Percentiles rank a stretch among this genome's conserved stretches.
These are phyloP conservation scores for Pharmacophagus antenor DNA, from an alignment of 2,888 invertebrate genomes.

Conservation along the genomic window DNA sequence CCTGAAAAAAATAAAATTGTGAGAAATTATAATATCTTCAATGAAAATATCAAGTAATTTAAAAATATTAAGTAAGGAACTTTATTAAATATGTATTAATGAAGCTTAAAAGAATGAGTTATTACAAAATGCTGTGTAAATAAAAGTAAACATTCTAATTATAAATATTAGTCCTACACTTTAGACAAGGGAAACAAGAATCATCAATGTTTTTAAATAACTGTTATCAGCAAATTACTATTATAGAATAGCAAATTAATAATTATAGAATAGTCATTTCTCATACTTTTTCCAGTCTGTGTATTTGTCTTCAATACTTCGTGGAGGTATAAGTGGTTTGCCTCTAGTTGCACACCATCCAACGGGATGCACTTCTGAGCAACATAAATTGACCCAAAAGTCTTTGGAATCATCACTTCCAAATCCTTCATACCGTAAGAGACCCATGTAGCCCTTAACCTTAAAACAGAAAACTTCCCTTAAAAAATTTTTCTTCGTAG, in stretches of 20 bases:
- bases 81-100: no score
- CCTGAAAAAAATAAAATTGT: conserved; percentile 51
- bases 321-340: conserved; percentile 96
- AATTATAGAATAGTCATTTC: not conserved
- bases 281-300: conserved; percentile 94
- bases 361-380: conserved; percentile 96
- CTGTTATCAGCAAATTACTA: no score
- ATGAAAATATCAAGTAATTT: no score
- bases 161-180: no score
- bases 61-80: no score
- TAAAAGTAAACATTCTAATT: no score
- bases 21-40: no score
- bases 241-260: no score
- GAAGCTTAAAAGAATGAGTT: no score
- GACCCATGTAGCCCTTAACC: conserved; percentile 92
- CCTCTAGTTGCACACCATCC: conserved; percentile 98
- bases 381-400: conserved; percentile 98
- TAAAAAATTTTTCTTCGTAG: not conserved
- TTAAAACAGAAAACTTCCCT: conserved; percentile 33
- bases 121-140: no score
- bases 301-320: conserved; percentile 95
- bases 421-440: conserved; percentile 95
- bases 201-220: no score
- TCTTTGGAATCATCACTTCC: conserved; percentile 93
- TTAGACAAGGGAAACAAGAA: no score